These are phyloP conservation scores for Redunca redunca DNA, from an alignment of 2,113 vertebrate species.

Conservation along the genomic window DNA sequence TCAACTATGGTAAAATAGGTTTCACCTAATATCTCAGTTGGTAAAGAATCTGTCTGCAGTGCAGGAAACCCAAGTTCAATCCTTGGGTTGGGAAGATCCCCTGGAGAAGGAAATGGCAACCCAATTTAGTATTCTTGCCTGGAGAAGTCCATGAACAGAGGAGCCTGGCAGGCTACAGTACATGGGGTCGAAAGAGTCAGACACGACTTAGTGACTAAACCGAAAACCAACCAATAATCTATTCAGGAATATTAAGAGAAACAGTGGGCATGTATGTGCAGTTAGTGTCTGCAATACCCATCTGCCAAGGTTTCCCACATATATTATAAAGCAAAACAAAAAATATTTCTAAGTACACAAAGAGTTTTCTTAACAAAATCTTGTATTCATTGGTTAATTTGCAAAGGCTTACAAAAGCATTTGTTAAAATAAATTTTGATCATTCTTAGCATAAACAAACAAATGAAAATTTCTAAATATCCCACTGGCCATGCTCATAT, in stretches of 20 bases:
- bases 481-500: not conserved
- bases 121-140: too few relatives aligned
- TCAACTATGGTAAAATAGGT: not conserved
- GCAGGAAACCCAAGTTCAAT: too few relatives aligned
- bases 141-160: too few relatives aligned
- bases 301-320: not conserved
- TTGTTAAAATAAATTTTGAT: not conserved
- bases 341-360: not conserved
- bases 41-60: too few relatives aligned
- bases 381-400: not conserved
- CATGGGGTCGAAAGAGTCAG: fast-evolving
- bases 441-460: not conserved
- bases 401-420: not conserved
- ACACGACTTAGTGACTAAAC: too few relatives aligned
- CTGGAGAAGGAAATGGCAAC: too few relatives aligned
- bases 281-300: not conserved
- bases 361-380: not conserved
- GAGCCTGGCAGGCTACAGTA: too few relatives aligned
- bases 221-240: not conserved
- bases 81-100: too few relatives aligned
- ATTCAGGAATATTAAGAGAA: not conserved
- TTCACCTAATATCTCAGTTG: not conserved
- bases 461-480: not conserved
- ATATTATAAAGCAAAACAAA: not conserved
- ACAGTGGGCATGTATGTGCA: not conserved